Evolutionary conservation across 2,797 vertebrate genomes (phyloP).

Genomic region (Coluber constrictor): DNA sequence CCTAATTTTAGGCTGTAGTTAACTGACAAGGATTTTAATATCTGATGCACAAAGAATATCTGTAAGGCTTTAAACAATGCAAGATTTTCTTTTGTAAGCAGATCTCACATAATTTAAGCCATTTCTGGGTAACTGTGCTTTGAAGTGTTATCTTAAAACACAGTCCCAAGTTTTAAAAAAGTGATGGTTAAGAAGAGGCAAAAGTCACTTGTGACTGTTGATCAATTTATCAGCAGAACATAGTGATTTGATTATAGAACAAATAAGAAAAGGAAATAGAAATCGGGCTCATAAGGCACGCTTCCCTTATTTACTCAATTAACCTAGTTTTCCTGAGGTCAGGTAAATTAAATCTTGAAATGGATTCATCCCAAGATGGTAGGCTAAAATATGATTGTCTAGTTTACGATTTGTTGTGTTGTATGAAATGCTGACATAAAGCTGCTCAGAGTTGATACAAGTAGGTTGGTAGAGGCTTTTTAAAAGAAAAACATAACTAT

Average conservation of each 20-base stretch:
- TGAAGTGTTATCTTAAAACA: not conserved
- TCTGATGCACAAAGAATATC: not conserved
- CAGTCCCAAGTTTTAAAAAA: not conserved
- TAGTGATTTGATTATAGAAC: not conserved
- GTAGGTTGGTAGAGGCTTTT: not conserved
- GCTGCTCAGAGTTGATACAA: not conserved
- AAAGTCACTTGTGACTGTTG: not conserved
- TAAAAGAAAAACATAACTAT: not conserved
- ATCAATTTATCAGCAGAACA: not conserved
- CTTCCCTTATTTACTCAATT: not conserved
- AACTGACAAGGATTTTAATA: slow-evolving; percentile 14
- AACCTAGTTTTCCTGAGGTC: not conserved
- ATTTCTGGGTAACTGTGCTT: not conserved
- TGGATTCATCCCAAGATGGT: not conserved
- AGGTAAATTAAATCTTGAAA: not conserved
- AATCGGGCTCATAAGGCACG: too few species aligned
- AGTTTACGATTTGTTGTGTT: not conserved
- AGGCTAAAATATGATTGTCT: not conserved
- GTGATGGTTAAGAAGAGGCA: not conserved
- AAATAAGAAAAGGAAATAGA: not conserved
- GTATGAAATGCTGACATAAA: not conserved
- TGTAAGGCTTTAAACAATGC: not conserved
- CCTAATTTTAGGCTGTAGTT: not conserved
- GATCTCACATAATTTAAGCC: not conserved
- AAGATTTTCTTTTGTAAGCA: not conserved